Conservation (phyloP, 2,888 invertebrate genomes). For the Rhingia campestris region DNA sequence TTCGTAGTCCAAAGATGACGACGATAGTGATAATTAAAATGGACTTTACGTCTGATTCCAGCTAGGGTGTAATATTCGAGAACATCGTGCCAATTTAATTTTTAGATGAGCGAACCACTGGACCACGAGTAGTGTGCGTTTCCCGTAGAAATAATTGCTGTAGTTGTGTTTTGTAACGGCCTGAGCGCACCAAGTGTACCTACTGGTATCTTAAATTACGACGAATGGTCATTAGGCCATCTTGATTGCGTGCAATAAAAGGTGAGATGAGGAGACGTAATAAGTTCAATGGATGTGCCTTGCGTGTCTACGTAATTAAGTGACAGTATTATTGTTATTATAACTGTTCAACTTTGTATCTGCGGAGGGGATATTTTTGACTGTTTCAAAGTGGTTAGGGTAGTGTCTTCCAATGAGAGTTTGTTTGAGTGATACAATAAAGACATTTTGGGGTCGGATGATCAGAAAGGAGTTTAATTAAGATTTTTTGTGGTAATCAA, state of each 20-base stretch:
- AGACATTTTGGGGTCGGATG: not conserved
- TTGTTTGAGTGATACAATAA: not conserved
- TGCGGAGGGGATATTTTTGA: not conserved
- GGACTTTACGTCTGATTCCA: not conserved
- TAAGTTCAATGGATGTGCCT: conserved; percentile 2
- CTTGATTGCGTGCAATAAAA: conserved; percentile 2
- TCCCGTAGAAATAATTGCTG: not conserved
- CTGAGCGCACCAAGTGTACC: not conserved
- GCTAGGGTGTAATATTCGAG: not conserved
- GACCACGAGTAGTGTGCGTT: not conserved
- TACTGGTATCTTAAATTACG: conserved; percentile 3
- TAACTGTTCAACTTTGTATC: not conserved
- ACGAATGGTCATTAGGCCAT: conserved; percentile 16
- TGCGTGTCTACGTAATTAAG: conserved; percentile 3
- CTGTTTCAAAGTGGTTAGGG: not conserved
- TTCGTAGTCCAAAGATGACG: conserved; percentile 2
- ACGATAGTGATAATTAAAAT: conserved; percentile 7
- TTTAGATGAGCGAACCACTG: not conserved
- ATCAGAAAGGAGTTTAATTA: not conserved
- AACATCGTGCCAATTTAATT: conserved; percentile 18
- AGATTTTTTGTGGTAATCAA: not conserved
- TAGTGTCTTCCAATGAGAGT: not conserved
- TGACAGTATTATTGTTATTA: not conserved
- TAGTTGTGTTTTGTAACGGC: not conserved
- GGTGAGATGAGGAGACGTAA: conserved; percentile 2